Base-by-base conservation (phyloP, 35 echinoderm and acorn worm species). In the Eucidaris tribuloides region DNA sequence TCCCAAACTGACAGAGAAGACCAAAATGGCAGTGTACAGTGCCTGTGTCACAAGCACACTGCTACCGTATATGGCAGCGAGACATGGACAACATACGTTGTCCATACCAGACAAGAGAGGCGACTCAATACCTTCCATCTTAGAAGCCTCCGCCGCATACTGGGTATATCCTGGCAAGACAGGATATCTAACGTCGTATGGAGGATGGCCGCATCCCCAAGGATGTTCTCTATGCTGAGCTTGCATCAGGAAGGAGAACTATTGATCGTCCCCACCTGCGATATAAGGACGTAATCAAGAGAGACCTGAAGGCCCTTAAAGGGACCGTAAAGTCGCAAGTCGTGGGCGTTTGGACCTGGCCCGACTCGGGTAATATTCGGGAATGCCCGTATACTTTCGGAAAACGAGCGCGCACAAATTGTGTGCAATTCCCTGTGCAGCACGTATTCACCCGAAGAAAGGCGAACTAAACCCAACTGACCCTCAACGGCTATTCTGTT, bases 21-120 rank as follows among this genome's bases (percentile, higher is more conserved):
- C 87, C 60, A 89, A 89, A 46, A 65, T 76, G 64, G 30, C 58
- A 32, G 65, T 89, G 0, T 83, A 89, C 46, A 83, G 46, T 2
- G 80, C 87, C 23, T 89, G 87, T 58, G 28, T 83, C 56, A 34
- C 83, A 23, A 89, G 87, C 42, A 89, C 54, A 42, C 87, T 89
- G 59, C 59, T 63, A n/a, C n/a, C 14, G 18, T 84, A 2, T 76
- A 76, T 79, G 70, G 88, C 14, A 79, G 27, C 30, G 81, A 64
- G 39, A 22, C 81, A 27, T 91, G 88, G 74, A 79, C 72, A 3
- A 71, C 33, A 3, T 89, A 76, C n/a, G 48, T 63, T 29, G 11
- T 63, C n/a, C n/a, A n/a, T n/a, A 15, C n/a, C 82, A 76, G 63
- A 79, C 76, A 79, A 20, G 76, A 79, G 45, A 6, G 27, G 19